phyloP scores from a whole-genome alignment of 37 sponge, comb jelly and placozoan species.

The Petrosia ficiformis region DNA sequence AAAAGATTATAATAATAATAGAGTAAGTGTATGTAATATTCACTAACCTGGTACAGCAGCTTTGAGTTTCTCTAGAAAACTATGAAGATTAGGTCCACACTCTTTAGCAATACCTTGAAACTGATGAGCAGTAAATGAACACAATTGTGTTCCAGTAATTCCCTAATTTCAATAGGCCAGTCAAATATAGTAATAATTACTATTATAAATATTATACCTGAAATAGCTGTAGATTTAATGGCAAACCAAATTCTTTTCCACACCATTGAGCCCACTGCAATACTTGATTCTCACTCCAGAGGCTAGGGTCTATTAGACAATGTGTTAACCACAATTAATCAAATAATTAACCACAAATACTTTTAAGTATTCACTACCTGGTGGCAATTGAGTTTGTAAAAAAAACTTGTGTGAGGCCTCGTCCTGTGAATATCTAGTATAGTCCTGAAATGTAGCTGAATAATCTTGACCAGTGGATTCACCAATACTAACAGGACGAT shows the following conservation, averaged over 20 bases:
- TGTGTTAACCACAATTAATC: no score
- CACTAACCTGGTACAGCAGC: background rate
- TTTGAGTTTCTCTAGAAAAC: slow-evolving; percentile 49
- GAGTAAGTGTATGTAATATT: background rate
- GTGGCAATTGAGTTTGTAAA: slow-evolving; percentile 32
- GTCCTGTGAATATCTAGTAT: background rate
- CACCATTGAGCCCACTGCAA: slow-evolving; percentile 40
- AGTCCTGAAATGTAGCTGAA: slow-evolving; percentile 7
- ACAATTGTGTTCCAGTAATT: slow-evolving; percentile 44
- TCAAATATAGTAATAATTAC: no score
- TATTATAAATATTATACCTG: no score
- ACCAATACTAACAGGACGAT: slow-evolving; percentile 42
- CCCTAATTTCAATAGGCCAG: no score
- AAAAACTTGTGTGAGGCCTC: slow-evolving; percentile 29
- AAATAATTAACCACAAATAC: no score
- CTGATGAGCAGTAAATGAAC: slow-evolving; percentile 27
- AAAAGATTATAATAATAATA: background rate
- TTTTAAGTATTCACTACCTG: no score
- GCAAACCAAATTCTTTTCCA: slow-evolving; percentile 31
- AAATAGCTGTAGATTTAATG: slow-evolving; percentile 17
- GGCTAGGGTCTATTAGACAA: slow-evolving; percentile 27
- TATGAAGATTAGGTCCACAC: slow-evolving; percentile 21
- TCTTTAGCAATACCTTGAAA: slow-evolving; percentile 41
- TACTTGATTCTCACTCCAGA: slow-evolving; percentile 57
- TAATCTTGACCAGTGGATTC: slow-evolving; percentile 35